A percentile compares a stretch with the other conserved stretches of the same genome.
These are phyloP conservation scores for Malacoctenus gilli DNA, from an alignment of 2,797 vertebrate genomes.

Conservation along the genomic window DNA sequence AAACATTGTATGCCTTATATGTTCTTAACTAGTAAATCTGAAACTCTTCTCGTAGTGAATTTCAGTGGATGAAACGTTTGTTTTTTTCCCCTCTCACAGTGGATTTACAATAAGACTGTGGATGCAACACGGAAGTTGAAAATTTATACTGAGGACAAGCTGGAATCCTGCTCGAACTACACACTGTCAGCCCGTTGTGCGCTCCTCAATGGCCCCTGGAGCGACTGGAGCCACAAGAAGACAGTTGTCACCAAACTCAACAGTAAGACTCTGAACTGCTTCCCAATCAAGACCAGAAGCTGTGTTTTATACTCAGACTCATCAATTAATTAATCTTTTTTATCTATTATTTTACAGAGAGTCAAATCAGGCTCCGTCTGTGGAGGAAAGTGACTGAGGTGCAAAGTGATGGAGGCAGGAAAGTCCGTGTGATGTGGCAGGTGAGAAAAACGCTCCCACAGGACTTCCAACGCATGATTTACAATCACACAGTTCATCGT, in stretches of 20 bases:
- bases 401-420: constrained; percentile 27
- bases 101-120: neutral
- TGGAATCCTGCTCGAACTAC: constrained; percentile 65
- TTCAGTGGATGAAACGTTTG: too few species aligned
- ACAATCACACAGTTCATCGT: too few species aligned
- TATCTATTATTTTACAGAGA: constrained; percentile 60
- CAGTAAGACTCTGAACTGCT: too few species aligned
- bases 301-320: too few species aligned
- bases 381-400: constrained; percentile 65
- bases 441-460: too few species aligned
- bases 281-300: too few species aligned
- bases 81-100: constrained; percentile 5
- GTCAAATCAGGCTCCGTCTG: constrained; percentile 30
- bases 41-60: too few species aligned
- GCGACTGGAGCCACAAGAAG: constrained; percentile 61
- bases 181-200: constrained; percentile 64
- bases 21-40: too few species aligned
- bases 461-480: too few species aligned
- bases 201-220: constrained; percentile 49
- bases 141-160: neutral
- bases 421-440: constrained; percentile 64
- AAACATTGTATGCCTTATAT: too few species aligned
- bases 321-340: too few species aligned
- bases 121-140: rapidly evolving
- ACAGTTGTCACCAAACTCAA: constrained; percentile 51